phyloP scores from a whole-genome alignment of 2,888 invertebrate genomes.

The Eudasyphora cyanicolor region DNA sequence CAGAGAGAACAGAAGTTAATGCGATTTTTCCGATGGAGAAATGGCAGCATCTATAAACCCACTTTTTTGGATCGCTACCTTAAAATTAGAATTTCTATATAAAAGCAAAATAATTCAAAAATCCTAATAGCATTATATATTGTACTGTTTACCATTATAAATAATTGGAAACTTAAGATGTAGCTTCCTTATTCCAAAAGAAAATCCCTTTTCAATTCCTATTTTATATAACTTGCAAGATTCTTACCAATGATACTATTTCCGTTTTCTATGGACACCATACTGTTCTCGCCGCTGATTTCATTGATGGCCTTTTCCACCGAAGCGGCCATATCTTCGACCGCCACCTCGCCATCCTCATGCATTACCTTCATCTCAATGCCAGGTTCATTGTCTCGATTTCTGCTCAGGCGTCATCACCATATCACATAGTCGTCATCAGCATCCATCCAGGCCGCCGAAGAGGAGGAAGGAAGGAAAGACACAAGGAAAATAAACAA shows the following conservation, averaged over 20 bases:
- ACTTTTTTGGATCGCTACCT: too few species aligned
- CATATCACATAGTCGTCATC: background rate
- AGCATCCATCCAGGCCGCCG: background rate
- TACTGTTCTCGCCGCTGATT: slow-evolving; percentile 79
- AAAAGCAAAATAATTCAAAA: too few species aligned
- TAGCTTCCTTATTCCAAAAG: too few species aligned
- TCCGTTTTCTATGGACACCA: slow-evolving; percentile 81
- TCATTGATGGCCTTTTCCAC: slow-evolving; percentile 82
- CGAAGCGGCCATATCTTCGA: slow-evolving; percentile 81
- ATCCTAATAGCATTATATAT: too few species aligned
- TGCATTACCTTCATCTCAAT: slow-evolving; percentile 90
- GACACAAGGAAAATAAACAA: slow-evolving; percentile 30
- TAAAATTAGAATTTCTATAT: too few species aligned
- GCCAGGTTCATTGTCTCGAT: slow-evolving; percentile 87
- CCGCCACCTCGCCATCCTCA: slow-evolving; percentile 77
- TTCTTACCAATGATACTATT: slow-evolving; percentile 85
- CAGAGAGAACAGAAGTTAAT: too few species aligned
- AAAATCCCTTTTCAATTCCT: too few species aligned
- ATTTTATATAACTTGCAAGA: too few species aligned
- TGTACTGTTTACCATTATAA: too few species aligned
- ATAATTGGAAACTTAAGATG: too few species aligned
- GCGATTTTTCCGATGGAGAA: too few species aligned
- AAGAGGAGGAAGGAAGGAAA: background rate
- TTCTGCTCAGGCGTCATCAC: slow-evolving; percentile 35
- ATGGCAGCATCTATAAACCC: too few species aligned